These are phyloP conservation scores for Endotricha flammealis DNA, from an alignment of 2,888 invertebrate genomes.

Conservation along the genomic window DNA sequence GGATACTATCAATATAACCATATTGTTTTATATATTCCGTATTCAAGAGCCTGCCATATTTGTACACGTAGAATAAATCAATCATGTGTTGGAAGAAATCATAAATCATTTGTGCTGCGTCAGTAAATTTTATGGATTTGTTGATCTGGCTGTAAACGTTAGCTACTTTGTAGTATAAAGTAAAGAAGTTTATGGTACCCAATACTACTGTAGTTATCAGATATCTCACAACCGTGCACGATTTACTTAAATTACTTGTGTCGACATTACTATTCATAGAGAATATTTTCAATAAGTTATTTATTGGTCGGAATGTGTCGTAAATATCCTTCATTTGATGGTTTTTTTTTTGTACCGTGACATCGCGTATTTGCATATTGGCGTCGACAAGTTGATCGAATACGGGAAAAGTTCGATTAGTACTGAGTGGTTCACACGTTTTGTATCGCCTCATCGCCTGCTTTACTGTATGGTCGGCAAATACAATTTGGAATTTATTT, in stretches of 20 bases:
- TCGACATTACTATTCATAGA: conserved; percentile 32
- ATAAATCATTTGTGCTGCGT: conserved; percentile 42
- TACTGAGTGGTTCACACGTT: conserved; percentile 3
- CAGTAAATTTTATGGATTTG: conserved; percentile 45
- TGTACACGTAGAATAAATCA: conserved; percentile 47
- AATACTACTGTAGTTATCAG: conserved; percentile 24
- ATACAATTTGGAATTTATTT: no score
- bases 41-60: conserved; percentile 42
- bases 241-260: conserved; percentile 12
- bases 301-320: conserved; percentile 22
- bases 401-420: conserved; percentile 1
- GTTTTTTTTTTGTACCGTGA: conserved; percentile 1
- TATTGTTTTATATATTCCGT: conserved; percentile 48
- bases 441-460: not conserved
- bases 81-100: conserved; percentile 48
- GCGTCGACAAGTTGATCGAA: not conserved
- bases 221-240: conserved; percentile 19
- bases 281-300: conserved; percentile 40
- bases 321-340: not conserved
- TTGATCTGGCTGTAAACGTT: conserved; percentile 29
- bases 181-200: conserved; percentile 28
- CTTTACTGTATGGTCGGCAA: no score
- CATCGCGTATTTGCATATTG: conserved; percentile 7
- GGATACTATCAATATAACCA: conserved; percentile 39
- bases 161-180: conserved; percentile 41